Percentiles rank a stretch among this genome's conserved stretches.
Conservation (phyloP, 2,113 vertebrate species). For the Nipponia nippon region DNA sequence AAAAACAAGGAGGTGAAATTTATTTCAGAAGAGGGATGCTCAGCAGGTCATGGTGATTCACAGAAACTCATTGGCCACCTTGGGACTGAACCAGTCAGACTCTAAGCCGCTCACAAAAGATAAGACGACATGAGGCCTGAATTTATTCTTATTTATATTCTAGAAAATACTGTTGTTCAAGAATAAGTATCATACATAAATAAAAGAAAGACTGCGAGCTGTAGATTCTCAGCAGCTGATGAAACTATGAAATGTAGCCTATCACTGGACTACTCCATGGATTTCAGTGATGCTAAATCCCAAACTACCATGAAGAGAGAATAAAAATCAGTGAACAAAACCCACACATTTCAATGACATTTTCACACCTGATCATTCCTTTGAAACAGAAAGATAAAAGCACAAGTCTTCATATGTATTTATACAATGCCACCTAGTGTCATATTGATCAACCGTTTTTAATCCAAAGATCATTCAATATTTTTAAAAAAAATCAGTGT, state of each 20-base stretch:
- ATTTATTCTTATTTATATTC: not conserved
- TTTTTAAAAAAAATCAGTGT: not conserved
- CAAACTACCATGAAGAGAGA: not conserved
- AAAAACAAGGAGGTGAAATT: not conserved
- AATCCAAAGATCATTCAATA: not conserved
- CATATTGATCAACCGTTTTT: not conserved
- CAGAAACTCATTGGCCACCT: not conserved
- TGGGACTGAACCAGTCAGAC: not conserved
- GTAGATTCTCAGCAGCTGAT: not conserved
- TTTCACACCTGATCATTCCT: not conserved
- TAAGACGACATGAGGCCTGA: not conserved
- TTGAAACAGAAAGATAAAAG: not conserved
- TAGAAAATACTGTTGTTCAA: not conserved
- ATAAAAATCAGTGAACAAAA: not conserved
- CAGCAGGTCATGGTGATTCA: not conserved
- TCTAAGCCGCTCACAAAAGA: not conserved
- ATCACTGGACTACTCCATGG: not conserved
- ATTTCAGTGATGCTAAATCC: not conserved
- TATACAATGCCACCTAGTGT: constrained; percentile 64
- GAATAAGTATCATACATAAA: not conserved
- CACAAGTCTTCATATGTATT: not conserved
- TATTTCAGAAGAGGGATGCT: not conserved
- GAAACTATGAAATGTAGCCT: not conserved
- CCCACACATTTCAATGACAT: not conserved
- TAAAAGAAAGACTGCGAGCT: not conserved